phyloP scores from a whole-genome alignment of 2,113 vertebrate species.

The rat (Rattus norvegicus) region GRCr8 NC_086019.1:105998501-105999000 shows the following conservation, averaged over 20 bases:
- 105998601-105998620: not conserved
- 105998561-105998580: not conserved
- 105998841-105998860: not conserved
- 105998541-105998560: not conserved
- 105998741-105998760: not conserved
- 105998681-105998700: not conserved
- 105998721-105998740: not conserved
- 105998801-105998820: not conserved
- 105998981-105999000: not conserved
- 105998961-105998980: too few relatives aligned
- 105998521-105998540: not conserved
- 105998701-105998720: not conserved
- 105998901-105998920: not conserved
- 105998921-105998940: not conserved
- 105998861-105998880: not conserved
- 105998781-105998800: not conserved
- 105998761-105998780: not conserved
- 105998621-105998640: not conserved
- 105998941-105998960: not conserved
- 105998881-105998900: not conserved
- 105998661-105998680: not conserved
- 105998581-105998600: not conserved
- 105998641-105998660: not conserved
- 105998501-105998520: not conserved
- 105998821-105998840: not conserved